Base-by-base conservation (phyloP, 2,888 invertebrate species). In the Epinotia bilunana region DNA sequence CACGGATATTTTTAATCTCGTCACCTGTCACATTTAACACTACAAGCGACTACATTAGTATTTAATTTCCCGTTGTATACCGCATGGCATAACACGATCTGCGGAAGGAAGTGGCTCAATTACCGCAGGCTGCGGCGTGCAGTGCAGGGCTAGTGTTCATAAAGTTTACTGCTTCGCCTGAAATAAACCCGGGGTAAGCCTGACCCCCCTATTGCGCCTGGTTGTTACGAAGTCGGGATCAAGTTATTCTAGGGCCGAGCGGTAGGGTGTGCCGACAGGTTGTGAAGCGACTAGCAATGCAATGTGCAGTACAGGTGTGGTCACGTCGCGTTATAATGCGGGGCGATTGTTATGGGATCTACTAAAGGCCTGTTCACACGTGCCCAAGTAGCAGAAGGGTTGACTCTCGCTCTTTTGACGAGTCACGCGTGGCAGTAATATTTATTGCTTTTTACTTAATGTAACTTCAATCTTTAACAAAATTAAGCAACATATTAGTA, bases 101-200 rank as follows among this genome's bases (percentile, higher is more conserved):
- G 88, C 90, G 92, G 92, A 92, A 92, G 92, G 92, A 92, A 91
- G 88, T 86, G 85, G 88, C 86, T 91, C 90, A 89, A 91, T 92
- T 91, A 91, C 90, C 84, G 86, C 85, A 84, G 79, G 82, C 81
- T 81, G 81, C 64, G 80, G 81, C 82, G 80, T 84, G 83, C 84
- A 84, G 85, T 83, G 60, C 23, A 13, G 20, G 9, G 33, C 53
- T 53, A n/a, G 28, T 53, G 33, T 53, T 33, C 49, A 16, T 16
- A n/a, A 6, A 6, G 53, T 53, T 53, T 53, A n/a, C 53, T n/a
- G n/a, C 6, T 0, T 53, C 53, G 53, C 7, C n/a, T n/a, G 7
- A 53, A 7, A n/a, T n/a, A 5, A 53, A 53, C 53, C n/a, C 6
- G 53, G n/a, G n/a, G 16, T 49, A 53, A 53, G 13, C n/a, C 53